phyloP scores from a whole-genome alignment of 2,113 vertebrate species.

The Neolamprologus longior region DNA sequence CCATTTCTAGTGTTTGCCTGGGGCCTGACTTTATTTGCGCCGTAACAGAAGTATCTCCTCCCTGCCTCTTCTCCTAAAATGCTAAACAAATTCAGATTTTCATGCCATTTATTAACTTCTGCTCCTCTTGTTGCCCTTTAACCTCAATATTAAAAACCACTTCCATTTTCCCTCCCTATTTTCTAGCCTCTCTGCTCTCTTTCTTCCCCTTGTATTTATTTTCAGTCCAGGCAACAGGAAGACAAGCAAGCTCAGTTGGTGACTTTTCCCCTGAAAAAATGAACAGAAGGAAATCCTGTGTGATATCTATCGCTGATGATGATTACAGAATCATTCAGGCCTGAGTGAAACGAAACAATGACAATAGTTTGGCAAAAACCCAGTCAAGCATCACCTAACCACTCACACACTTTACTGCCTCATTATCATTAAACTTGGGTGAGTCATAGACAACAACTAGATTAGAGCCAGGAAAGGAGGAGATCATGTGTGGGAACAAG shows the following conservation, averaged over 20 bases:
- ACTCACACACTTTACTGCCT: not conserved
- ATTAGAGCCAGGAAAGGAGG: not conserved
- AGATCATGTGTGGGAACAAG: not conserved
- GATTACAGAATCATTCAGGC: not conserved
- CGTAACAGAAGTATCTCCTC: not conserved
- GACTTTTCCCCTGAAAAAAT: slow-evolving; percentile 35
- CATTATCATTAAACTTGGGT: slow-evolving; percentile 16
- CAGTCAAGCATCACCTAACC: not conserved
- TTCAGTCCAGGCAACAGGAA: slow-evolving; percentile 43
- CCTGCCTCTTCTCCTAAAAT: not conserved
- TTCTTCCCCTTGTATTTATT: not conserved
- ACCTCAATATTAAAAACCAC: not conserved
- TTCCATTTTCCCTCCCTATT: not conserved
- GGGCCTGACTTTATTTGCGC: not conserved
- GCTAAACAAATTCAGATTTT: not conserved
- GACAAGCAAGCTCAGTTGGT: not conserved
- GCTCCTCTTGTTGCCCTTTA: not conserved
- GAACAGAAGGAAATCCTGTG: slow-evolving; percentile 61
- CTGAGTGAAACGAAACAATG: slow-evolving; percentile 42
- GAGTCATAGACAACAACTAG: slow-evolving; percentile 25
- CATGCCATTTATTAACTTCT: not conserved
- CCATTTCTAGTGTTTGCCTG: not conserved
- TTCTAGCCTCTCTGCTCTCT: not conserved
- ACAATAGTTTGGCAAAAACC: slow-evolving; percentile 5
- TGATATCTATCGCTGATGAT: slow-evolving; percentile 41